phyloP scores from a whole-genome alignment of 2,113 vertebrate species.

The Myxocyprinus asiaticus region DNA sequence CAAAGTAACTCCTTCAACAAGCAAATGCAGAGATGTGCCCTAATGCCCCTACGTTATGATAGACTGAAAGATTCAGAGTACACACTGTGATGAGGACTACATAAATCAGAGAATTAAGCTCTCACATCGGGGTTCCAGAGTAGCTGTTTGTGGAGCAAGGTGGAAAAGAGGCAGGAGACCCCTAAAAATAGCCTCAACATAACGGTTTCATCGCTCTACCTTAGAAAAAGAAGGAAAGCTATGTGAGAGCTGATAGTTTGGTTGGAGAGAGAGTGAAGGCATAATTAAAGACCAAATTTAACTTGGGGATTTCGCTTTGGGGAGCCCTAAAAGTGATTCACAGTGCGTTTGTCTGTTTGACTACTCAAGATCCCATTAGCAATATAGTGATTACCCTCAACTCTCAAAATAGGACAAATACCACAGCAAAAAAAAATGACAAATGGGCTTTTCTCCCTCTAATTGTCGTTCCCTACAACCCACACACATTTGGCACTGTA shows the following conservation, averaged over 20 bases:
- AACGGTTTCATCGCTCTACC: background rate
- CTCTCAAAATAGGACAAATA: slow-evolving; percentile 51
- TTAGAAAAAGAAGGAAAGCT: slow-evolving; percentile 13
- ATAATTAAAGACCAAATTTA: slow-evolving; percentile 63
- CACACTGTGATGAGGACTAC: slow-evolving; percentile 39
- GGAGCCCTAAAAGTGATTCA: slow-evolving; percentile 57
- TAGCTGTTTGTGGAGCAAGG: slow-evolving; percentile 67
- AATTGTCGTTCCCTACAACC: background rate
- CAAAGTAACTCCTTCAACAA: background rate
- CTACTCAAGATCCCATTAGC: slow-evolving; percentile 55
- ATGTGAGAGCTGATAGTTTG: slow-evolving; percentile 44
- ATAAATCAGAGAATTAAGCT: slow-evolving; percentile 56
- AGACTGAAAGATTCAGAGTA: slow-evolving; percentile 19
- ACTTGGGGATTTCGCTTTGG: slow-evolving; percentile 41
- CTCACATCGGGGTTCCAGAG: slow-evolving; percentile 49
- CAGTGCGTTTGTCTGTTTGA: slow-evolving; percentile 63
- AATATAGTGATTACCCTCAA: slow-evolving; percentile 46
- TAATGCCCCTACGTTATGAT: slow-evolving; percentile 43
- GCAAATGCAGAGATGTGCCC: background rate
- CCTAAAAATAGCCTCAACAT: slow-evolving; percentile 65
- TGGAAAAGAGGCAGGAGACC: slow-evolving; percentile 52
- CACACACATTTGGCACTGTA: background rate
- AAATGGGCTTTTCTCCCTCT: background rate
- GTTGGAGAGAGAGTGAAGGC: background rate
- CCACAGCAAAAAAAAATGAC: slow-evolving; percentile 32